Evolutionary conservation across 2,888 invertebrate species (phyloP).

Genomic region (Diarsia mendica): DNA sequence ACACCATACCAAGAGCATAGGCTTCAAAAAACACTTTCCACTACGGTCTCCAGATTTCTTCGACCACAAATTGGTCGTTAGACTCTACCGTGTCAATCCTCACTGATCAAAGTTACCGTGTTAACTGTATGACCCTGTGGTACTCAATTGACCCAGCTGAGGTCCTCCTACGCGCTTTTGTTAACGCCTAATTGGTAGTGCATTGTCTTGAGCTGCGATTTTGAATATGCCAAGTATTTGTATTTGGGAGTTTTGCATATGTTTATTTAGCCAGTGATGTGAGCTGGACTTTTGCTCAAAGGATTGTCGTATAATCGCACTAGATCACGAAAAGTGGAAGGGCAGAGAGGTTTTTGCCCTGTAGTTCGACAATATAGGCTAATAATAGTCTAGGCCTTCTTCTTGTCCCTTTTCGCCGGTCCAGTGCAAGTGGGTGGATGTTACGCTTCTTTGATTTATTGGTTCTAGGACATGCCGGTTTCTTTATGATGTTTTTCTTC

Average conservation of each 20-base stretch:
- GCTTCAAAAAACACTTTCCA: neutral
- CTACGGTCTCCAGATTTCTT: slow-evolving; percentile 6
- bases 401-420: too few relatives aligned
- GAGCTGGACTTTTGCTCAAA: too few relatives aligned
- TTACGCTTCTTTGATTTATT: neutral
- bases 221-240: slow-evolving; percentile 25
- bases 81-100: slow-evolving; percentile 15
- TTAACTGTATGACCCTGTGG: slow-evolving; percentile 44
- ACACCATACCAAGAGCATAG: neutral
- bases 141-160: slow-evolving; percentile 58
- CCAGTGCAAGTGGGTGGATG: neutral
- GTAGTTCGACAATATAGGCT: too few relatives aligned
- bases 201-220: slow-evolving; percentile 39
- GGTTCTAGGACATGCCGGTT: neutral
- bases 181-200: slow-evolving; percentile 45
- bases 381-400: too few relatives aligned
- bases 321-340: too few relatives aligned
- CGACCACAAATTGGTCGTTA: neutral
- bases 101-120: slow-evolving; percentile 50
- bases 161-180: slow-evolving; percentile 58
- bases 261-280: neutral
- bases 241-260: neutral
- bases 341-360: too few relatives aligned
- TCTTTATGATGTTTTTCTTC: neutral
- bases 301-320: too few relatives aligned